Conservation (phyloP, 2,113 vertebrate genomes). For the Amphiprion percula region DNA sequence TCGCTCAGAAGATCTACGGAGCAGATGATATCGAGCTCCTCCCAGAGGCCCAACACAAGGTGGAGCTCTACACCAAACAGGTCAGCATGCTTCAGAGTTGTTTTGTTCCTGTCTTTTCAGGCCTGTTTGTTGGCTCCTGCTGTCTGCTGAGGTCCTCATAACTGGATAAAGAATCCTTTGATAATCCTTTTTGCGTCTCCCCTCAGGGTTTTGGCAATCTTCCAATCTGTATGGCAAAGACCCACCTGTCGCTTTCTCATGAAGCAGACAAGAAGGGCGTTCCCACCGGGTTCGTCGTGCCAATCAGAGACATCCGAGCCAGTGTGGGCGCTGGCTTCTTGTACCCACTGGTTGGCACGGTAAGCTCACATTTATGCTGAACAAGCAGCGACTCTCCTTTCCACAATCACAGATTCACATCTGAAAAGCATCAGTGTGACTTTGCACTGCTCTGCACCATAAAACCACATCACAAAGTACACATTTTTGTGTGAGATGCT, state of each 20-base stretch:
- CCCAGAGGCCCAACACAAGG: constrained; percentile 93
- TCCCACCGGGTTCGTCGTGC: constrained; percentile 92
- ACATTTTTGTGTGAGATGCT: too few relatives aligned
- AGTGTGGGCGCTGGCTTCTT: constrained; percentile 97
- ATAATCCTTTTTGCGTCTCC: constrained; percentile 5
- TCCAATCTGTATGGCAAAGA: constrained; percentile 99
- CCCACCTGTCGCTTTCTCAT: constrained; percentile 96
- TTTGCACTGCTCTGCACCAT: too few relatives aligned
- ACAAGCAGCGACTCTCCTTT: neutral
- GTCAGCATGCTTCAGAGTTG: constrained; percentile 69
- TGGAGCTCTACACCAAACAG: constrained; percentile 94
- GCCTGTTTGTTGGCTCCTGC: neutral
- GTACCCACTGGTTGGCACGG: constrained; percentile 95
- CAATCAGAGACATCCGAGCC: constrained; percentile 95
- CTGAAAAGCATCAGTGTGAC: too few relatives aligned
- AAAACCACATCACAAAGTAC: too few relatives aligned
- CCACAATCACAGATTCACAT: too few relatives aligned
- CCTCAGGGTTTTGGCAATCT: constrained; percentile 92
- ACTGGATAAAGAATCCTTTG: neutral
- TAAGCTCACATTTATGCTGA: constrained; percentile 71
- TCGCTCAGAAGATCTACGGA: constrained; percentile 96
- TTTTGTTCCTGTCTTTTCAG: neutral
- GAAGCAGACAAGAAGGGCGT: constrained; percentile 96
- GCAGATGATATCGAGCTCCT: constrained; percentile 94
- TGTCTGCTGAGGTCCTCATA: neutral